Conservation (phyloP, 53 echinoderm and acorn worm species). For the Arbacia lixula region DNA sequence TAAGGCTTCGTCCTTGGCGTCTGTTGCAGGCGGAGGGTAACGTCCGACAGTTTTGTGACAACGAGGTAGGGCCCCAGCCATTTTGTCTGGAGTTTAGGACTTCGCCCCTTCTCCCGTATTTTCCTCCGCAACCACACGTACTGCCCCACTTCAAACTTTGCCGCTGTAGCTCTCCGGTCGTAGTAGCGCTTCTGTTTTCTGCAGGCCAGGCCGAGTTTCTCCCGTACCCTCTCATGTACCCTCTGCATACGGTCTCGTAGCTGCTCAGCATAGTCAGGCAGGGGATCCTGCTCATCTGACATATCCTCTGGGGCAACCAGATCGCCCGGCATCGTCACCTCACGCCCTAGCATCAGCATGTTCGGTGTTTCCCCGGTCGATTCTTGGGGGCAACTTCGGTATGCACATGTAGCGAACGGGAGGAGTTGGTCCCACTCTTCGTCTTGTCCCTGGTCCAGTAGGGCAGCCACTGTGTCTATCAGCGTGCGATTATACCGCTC, state of each 20-base stretch:
- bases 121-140: constrained; percentile 6
- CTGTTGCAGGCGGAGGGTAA: constrained; percentile 3
- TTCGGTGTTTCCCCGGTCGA: constrained; percentile 29
- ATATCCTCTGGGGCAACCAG: neutral
- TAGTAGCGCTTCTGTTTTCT: constrained; percentile 10
- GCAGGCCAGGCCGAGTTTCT: neutral
- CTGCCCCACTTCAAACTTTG: neutral
- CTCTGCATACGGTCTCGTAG: constrained; percentile 6
- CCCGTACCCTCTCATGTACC: neutral
- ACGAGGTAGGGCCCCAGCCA: constrained; percentile 25
- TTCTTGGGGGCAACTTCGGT: constrained; percentile 12
- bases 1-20: neutral
- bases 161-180: neutral
- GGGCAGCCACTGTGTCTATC: neutral
- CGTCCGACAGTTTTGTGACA: neutral
- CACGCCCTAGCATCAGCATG: constrained; percentile 23
- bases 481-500: constrained; percentile 33
- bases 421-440: constrained; percentile 30
- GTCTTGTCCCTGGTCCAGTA: constrained; percentile 9
- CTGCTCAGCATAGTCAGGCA: neutral
- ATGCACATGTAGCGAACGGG: neutral
- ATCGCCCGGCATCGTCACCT: neutral
- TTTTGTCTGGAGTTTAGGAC: constrained; percentile 6
- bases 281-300: neutral
- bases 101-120: constrained; percentile 17